phyloP scores from a whole-genome alignment of 1,140 invertebrate species.

The Solenopsis invicta region DNA sequence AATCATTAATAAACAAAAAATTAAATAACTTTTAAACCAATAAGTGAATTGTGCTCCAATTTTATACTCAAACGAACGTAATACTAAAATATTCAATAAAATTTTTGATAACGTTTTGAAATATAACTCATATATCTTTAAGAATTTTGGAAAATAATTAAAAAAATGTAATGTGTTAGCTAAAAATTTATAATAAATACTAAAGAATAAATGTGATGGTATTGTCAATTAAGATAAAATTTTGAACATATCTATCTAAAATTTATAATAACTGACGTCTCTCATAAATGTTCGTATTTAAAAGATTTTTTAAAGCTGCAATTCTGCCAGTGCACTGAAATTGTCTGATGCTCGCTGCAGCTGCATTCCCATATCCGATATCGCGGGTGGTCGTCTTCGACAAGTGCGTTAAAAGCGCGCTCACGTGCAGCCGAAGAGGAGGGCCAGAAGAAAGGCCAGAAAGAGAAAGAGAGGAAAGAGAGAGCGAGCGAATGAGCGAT shows the following conservation, averaged over 20 bases:
- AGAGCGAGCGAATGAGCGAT: constrained; percentile 17
- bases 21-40: too few relatives aligned
- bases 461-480: not conserved
- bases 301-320: not conserved
- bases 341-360: not conserved
- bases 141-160: too few relatives aligned
- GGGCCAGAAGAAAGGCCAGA: not conserved
- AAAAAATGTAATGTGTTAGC: too few relatives aligned
- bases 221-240: not conserved
- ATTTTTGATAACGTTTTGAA: too few relatives aligned
- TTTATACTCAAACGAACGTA: too few relatives aligned
- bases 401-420: constrained; percentile 64
- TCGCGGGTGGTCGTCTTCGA: constrained; percentile 57
- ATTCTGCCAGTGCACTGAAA: constrained; percentile 7
- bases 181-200: too few relatives aligned
- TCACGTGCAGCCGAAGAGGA: constrained; percentile 49
- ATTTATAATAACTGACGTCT: not conserved
- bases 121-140: too few relatives aligned
- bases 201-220: too few relatives aligned
- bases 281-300: not conserved
- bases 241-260: not conserved
- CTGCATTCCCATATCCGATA: constrained; percentile 14
- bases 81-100: too few relatives aligned
- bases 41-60: too few relatives aligned
- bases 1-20: too few relatives aligned